Percentiles rank a stretch among this genome's conserved stretches.
These are phyloP conservation scores for Cetonia aurata DNA, from an alignment of 2,888 invertebrate genomes.

Conservation along the genomic window DNA sequence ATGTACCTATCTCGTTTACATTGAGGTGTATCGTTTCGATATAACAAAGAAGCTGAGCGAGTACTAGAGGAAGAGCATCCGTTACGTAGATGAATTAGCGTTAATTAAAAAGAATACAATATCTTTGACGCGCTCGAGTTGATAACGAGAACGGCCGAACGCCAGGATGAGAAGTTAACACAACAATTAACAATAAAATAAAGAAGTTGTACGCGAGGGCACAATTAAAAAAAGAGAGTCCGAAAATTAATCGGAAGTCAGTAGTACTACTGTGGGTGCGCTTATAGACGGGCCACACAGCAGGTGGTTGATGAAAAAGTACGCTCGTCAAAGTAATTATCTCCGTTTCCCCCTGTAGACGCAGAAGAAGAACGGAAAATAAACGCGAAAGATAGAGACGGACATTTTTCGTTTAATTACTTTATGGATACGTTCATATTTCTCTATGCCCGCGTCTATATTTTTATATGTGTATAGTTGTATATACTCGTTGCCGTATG, in stretches of 20 bases:
- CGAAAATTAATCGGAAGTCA: constrained; percentile 26
- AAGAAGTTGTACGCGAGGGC: constrained; percentile 8
- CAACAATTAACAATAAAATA: constrained; percentile 25
- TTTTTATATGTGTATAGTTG: background rate
- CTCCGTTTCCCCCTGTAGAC: constrained; percentile 1
- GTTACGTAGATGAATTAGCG: too few species aligned
- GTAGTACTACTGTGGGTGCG: constrained; percentile 10
- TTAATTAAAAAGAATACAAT: too few species aligned
- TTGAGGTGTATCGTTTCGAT: too few species aligned
- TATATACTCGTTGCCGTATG: too few species aligned
- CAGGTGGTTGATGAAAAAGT: constrained; percentile 26
- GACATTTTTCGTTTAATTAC: too few species aligned
- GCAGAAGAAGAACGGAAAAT: background rate
- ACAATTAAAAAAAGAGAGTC: constrained; percentile 20
- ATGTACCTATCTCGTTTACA: too few species aligned
- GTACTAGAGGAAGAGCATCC: too few species aligned
- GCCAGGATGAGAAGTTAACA: background rate
- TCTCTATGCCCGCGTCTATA: background rate
- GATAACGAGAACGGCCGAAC: constrained; percentile 3
- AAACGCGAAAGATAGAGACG: background rate
- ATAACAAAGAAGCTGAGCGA: too few species aligned
- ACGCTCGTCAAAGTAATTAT: constrained; percentile 22
- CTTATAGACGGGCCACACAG: constrained; percentile 5
- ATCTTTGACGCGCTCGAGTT: too few species aligned
- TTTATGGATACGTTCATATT: too few species aligned